Base-by-base conservation (phyloP, 2,888 invertebrate genomes). In the Copidosoma aretas region DNA sequence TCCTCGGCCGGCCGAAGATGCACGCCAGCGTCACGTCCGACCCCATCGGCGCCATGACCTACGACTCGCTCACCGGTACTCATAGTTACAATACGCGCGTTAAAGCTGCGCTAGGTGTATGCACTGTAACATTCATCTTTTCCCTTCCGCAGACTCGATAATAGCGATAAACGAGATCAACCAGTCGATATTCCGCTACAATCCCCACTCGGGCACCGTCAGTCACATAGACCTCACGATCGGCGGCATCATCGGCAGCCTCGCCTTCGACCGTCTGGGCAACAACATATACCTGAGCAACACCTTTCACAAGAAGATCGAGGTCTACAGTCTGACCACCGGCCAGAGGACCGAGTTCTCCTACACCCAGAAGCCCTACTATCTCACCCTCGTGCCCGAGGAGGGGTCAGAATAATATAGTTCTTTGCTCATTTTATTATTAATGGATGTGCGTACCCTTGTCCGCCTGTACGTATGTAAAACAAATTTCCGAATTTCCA, bases 221-320 rank as follows among this genome's bases (percentile, higher is more conserved):
- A 74, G 72, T 1, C 73, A 73, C 0, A 74, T 89, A 1, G 77
- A 86, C 0, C 77, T 81, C 1, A 77, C 82, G 17, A 85, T 86
- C 53, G 72, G 88, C 57, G 87, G 86, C 25, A 81, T 83, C 58
- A 79, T 91, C 0, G 85, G 84, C 60, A 88, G 87, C 10, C 82
- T 91, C 84, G 88, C 88, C 73, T 89, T 88, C 74, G 94, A 94
- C 84, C 86, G 89, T 74, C 84, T 89, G 12, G 89, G 91, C 0
- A 90, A 92, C 70, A 90, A 90, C 73, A 82, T 95, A 0, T 95
- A 93, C 81, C 89, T 92, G 85, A 84, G 90, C 67, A 92, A 94
- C 80, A 84, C 86, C 0, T 87, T 87, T 0, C 86, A 87, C 15
- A 86, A 86, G 63, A 87, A 87, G 0, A 84, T 94, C 0, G 93